Conservation (phyloP, 1,140 invertebrate species). For the Pseudomyrmex pallidus region DNA sequence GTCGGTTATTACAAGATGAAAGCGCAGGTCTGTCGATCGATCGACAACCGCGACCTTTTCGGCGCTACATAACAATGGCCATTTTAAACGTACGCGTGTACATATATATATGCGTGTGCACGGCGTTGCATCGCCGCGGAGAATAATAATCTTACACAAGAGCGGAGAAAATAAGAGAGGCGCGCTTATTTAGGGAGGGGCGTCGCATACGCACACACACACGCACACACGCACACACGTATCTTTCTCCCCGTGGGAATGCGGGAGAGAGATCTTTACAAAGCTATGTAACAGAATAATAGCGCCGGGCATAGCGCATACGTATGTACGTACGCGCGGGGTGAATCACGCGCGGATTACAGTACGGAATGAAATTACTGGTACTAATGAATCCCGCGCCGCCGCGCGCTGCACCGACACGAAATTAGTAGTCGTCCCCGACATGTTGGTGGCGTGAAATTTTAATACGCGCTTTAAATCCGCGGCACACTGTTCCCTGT, state of each 20-base stretch:
- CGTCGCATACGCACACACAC: background rate
- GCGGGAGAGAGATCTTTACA: constrained; percentile 51
- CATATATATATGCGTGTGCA: constrained; percentile 3
- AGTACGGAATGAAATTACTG: constrained; percentile 62
- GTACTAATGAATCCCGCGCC: constrained; percentile 57
- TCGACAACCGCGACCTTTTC: constrained; percentile 60
- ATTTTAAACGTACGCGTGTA: constrained; percentile 41
- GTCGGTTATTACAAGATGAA: constrained; percentile 58
- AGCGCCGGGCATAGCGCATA: constrained; percentile 49
- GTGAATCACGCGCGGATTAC: constrained; percentile 59
- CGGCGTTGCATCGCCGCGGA: constrained; percentile 40
- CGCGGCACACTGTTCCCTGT: constrained; percentile 20
- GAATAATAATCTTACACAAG: constrained; percentile 65
- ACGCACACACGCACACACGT: background rate
- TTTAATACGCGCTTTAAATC: constrained; percentile 60
- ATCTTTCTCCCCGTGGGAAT: constrained; percentile 49
- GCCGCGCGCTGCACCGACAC: constrained; percentile 31
- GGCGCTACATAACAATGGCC: constrained; percentile 52
- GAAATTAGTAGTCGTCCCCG: constrained; percentile 59
- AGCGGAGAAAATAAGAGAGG: constrained; percentile 58
- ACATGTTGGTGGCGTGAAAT: constrained; percentile 53
- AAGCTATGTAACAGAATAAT: constrained; percentile 57
- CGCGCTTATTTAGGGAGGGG: constrained; percentile 58
- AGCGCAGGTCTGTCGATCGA: constrained; percentile 60
- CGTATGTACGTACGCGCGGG: constrained; percentile 49